Conservation (phyloP, 2,113 vertebrate genomes). For the Calidris pugnax region DNA sequence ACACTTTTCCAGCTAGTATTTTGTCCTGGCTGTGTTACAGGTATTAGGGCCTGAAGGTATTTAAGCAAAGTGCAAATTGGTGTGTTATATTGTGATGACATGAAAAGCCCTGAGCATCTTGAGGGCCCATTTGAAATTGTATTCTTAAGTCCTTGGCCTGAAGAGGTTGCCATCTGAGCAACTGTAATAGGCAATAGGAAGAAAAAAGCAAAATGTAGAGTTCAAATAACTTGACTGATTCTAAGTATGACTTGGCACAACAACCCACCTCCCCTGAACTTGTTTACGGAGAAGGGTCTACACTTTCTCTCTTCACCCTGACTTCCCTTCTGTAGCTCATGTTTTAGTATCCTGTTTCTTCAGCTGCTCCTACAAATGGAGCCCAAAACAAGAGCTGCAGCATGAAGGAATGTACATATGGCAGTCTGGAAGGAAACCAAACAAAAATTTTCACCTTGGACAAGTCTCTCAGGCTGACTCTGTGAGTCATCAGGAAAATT, state of each 20-base stretch:
- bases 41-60: background rate
- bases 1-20: background rate
- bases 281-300: background rate
- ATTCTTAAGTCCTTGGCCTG: background rate
- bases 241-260: background rate
- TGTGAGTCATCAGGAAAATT: background rate
- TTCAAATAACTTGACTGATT: background rate
- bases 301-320: background rate
- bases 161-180: background rate
- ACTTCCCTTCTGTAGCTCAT: background rate
- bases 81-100: background rate
- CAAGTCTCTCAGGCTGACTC: background rate
- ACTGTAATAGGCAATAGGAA: background rate
- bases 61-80: background rate
- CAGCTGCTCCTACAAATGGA: background rate
- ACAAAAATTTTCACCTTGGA: background rate
- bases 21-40: background rate
- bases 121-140: background rate
- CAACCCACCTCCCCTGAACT: background rate
- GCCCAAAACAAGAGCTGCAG: background rate
- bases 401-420: background rate
- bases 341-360: background rate
- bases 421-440: background rate
- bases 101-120: background rate
- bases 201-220: background rate